phyloP scores from a whole-genome alignment of 2,888 invertebrate species.

The Chloroclystis v-ata region DNA sequence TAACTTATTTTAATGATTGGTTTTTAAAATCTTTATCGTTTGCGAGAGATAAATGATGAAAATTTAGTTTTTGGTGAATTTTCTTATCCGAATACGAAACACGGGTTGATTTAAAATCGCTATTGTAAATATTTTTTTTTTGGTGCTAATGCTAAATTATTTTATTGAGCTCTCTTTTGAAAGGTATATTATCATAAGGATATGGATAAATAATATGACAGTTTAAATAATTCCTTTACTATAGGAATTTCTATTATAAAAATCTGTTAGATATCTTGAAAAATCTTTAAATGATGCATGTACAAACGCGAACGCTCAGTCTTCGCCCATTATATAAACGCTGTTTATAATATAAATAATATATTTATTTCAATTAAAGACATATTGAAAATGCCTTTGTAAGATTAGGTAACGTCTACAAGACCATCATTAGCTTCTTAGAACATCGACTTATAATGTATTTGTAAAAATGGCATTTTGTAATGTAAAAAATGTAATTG shows the following conservation, averaged over 20 bases:
- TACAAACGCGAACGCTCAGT: constrained; percentile 21
- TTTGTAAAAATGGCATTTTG: constrained; percentile 21
- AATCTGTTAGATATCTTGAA: constrained; percentile 11
- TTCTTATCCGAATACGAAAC: no score
- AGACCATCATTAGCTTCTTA: constrained; percentile 13
- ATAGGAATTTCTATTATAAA: neutral
- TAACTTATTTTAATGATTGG: constrained; percentile 23
- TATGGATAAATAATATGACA: neutral
- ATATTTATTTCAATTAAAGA: neutral
- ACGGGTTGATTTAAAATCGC: constrained; percentile 9
- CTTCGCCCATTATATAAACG: constrained; percentile 11
- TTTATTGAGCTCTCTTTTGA: constrained; percentile 14
- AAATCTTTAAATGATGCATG: constrained; percentile 21
- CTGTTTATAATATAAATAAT: constrained; percentile 1
- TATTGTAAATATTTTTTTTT: constrained; percentile 26
- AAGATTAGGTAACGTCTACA: constrained; percentile 4
- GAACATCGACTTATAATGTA: constrained; percentile 9
- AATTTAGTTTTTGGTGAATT: no score
- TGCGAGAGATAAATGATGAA: neutral
- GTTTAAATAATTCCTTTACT: neutral
- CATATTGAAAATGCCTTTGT: neutral
- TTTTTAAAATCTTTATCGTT: constrained; percentile 2
- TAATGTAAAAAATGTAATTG: constrained; percentile 12
- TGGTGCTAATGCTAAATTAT: constrained; percentile 29
- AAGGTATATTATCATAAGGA: neutral